A percentile compares a stretch with the other conserved stretches of the same genome.
Evolutionary conservation across 2,797 vertebrate species (phyloP).

Genomic region (Schizopygopsis pylzovi): DNA sequence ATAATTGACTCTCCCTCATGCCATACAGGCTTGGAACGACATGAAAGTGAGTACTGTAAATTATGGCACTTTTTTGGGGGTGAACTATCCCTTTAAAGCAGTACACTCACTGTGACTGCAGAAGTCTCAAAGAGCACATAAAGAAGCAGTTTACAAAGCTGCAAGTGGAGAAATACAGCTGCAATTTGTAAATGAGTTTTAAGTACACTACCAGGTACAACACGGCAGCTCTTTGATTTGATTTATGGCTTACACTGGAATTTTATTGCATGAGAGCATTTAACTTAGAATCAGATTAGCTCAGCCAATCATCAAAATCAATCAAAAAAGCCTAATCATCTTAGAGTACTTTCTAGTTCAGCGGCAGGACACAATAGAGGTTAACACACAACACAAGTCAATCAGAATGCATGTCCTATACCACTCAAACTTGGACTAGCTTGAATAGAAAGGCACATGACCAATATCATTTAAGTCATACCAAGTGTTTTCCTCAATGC

Average conservation of each 20-base stretch:
- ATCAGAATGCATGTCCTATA: conserved; percentile 4
- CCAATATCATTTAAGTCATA: not conserved
- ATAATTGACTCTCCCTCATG: not conserved
- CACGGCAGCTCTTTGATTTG: conserved; percentile 11
- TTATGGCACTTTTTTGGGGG: not conserved
- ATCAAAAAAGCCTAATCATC: not conserved
- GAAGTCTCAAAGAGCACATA: not conserved
- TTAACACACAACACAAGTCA: not conserved
- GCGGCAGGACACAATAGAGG: not conserved
- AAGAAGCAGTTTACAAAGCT: conserved; percentile 8
- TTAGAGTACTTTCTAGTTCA: not conserved
- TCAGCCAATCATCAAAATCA: conserved; percentile 7
- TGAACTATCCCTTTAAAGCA: not conserved
- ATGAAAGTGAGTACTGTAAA: too few relatives aligned
- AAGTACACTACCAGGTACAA: not conserved
- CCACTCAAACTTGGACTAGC: not conserved
- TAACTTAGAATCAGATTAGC: conserved; percentile 24
- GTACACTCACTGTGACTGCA: not conserved
- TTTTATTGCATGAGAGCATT: conserved; percentile 34
- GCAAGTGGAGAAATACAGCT: not conserved
- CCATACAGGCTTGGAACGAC: not conserved
- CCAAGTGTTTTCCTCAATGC: not conserved
- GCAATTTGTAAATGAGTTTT: not conserved
- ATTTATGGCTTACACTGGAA: conserved; percentile 10
- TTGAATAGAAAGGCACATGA: conserved; percentile 7